Conservation (phyloP, 2,797 vertebrate genomes). For the Eulemur coronatus region DNA sequence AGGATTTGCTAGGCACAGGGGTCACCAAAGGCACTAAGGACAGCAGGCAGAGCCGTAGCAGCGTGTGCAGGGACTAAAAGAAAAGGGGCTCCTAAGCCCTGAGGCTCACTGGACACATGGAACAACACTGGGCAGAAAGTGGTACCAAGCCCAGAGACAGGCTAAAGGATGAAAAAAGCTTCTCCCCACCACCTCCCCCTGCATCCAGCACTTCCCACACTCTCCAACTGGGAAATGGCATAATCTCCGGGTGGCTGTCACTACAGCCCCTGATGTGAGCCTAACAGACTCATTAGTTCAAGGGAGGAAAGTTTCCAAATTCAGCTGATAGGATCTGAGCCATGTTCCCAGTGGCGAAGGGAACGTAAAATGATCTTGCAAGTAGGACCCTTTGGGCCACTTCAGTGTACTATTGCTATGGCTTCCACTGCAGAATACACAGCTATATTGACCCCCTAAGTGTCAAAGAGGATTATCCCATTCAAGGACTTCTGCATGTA, state of each 20-base stretch:
- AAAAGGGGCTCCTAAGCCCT: neutral
- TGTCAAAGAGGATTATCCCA: neutral
- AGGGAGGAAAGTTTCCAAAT: neutral
- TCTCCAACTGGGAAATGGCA: neutral
- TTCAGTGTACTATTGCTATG: neutral
- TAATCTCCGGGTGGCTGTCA: neutral
- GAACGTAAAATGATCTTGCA: neutral
- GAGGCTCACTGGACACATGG: neutral
- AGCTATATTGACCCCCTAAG: neutral
- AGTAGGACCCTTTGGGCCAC: neutral
- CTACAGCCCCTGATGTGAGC: neutral
- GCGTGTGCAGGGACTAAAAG: neutral
- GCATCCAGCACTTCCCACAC: neutral
- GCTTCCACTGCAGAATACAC: neutral
- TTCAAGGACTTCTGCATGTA: neutral
- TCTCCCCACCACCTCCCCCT: neutral
- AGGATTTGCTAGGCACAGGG: neutral
- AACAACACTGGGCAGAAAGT: neutral
- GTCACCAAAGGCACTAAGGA: neutral
- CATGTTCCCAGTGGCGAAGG: neutral
- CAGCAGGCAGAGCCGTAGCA: neutral
- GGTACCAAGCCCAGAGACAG: neutral
- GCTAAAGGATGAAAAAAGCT: neutral
- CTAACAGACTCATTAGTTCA: neutral
- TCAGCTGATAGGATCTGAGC: neutral